Conservation (phyloP, 2,113 vertebrate genomes). For the Cercocebus atys region DNA sequence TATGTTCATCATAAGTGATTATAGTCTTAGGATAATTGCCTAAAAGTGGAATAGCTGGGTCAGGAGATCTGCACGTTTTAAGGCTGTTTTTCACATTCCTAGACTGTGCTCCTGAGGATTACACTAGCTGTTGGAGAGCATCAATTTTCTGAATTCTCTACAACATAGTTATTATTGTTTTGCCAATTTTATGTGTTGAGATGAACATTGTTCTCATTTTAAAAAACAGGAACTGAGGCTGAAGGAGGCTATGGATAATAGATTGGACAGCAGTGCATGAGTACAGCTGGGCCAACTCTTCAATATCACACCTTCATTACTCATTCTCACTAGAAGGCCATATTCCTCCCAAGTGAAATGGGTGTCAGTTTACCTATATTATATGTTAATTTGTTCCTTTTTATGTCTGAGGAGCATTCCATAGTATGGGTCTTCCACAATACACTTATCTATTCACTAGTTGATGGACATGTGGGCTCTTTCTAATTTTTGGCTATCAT, state of each 20-base stretch:
- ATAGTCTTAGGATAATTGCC: neutral
- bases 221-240: neutral
- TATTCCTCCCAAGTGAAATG: neutral
- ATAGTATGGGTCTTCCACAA: neutral
- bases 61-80: neutral
- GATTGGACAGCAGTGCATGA: neutral
- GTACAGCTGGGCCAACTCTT: neutral
- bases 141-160: neutral
- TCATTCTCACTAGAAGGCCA: neutral
- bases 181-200: neutral
- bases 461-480: neutral
- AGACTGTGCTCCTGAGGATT: neutral
- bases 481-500: neutral
- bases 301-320: neutral
- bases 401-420: neutral
- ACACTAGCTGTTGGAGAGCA: neutral
- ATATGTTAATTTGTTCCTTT: neutral
- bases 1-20: neutral
- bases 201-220: conserved; percentile 4
- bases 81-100: neutral
- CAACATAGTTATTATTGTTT: neutral
- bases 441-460: neutral
- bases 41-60: neutral
- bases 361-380: neutral
- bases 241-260: neutral